Conservation (phyloP, 2,113 vertebrate genomes). For the Mesocricetus auratus region DNA sequence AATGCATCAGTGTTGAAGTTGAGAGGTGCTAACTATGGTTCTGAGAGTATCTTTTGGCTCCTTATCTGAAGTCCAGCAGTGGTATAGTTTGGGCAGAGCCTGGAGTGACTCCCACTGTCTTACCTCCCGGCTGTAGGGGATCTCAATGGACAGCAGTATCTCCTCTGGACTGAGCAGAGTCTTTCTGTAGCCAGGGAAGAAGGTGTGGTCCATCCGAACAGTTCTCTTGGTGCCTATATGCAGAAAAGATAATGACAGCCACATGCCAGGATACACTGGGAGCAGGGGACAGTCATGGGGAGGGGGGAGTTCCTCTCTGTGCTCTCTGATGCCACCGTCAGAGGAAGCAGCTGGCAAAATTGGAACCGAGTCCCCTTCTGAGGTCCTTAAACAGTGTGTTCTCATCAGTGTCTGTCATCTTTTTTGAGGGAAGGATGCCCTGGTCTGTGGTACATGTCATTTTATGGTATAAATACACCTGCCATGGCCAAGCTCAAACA, state of each 20-base stretch:
- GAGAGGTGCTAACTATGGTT: not conserved
- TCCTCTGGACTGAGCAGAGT: conserved; percentile 91
- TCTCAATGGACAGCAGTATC: conserved; percentile 92
- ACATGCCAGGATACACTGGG: accelerated
- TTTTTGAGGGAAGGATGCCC: not conserved
- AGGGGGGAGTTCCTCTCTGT: not conserved
- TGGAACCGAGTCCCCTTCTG: not conserved
- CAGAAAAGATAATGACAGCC: not conserved
- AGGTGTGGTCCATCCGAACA: conserved; percentile 92
- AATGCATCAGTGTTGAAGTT: not conserved
- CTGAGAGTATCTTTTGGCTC: not conserved
- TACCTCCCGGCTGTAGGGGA: conserved; percentile 94
- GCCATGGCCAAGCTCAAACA: not conserved
- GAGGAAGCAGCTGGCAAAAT: not conserved
- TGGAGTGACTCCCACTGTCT: not conserved
- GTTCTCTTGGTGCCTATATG: conserved; percentile 89
- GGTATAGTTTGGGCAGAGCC: not conserved
- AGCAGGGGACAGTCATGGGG: not conserved
- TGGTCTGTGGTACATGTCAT: not conserved
- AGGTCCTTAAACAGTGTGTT: not conserved
- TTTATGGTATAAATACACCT: not conserved
- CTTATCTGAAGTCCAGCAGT: not conserved
- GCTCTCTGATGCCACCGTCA: not conserved
- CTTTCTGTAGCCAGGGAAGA: conserved; percentile 95
- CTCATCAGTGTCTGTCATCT: not conserved